These are phyloP conservation scores for Gryon sp. DNA, from an alignment of 1,140 invertebrate genomes.

Conservation along the genomic window DNA sequence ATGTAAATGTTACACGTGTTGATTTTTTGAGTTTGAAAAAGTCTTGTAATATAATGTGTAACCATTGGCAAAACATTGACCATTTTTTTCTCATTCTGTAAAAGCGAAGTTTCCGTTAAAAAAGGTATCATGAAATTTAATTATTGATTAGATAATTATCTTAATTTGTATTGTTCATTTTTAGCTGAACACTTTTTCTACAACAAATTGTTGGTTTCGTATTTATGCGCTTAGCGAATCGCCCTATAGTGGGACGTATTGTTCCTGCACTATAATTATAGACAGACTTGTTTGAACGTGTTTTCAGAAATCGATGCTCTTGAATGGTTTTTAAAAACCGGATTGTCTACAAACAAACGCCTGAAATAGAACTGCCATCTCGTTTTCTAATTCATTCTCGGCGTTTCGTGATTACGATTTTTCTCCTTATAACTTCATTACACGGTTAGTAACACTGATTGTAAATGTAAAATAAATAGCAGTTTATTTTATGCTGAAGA, in stretches of 20 bases:
- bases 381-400: conserved; percentile 16
- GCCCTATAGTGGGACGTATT: conserved; percentile 41
- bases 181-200: conserved; percentile 24
- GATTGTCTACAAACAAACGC: conserved; percentile 41
- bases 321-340: conserved; percentile 48
- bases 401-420: conserved; percentile 2
- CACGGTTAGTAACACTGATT: conserved; percentile 6
- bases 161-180: conserved; percentile 15
- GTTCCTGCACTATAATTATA: conserved; percentile 59
- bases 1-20: conserved; percentile 17
- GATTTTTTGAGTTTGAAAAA: no score
- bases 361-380: conserved; percentile 6
- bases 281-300: conserved; percentile 54
- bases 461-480: conserved; percentile 6
- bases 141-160: conserved; percentile 22
- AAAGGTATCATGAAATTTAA: no score
- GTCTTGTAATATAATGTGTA: no score
- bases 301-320: conserved; percentile 54
- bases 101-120: no score
- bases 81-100: conserved; percentile 11
- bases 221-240: conserved; percentile 55
- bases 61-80: no score
- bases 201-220: conserved; percentile 28
- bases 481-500: conserved; percentile 7
- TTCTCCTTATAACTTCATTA: conserved; percentile 27